Conservation (phyloP, 2,797 vertebrate species). For the Tinamus major region DNA sequence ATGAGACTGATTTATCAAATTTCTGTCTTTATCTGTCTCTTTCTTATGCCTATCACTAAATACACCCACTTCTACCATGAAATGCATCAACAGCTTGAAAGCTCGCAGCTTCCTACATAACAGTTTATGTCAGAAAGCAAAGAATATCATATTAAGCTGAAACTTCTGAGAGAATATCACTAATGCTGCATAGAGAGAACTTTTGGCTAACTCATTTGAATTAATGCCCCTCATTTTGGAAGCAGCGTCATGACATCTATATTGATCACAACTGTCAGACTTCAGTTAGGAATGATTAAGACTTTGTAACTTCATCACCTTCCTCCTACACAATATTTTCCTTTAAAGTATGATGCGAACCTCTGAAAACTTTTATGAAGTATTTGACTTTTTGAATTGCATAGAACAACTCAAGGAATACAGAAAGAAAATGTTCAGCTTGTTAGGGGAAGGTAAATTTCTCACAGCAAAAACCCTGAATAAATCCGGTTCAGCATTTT, state of each 20-base stretch:
- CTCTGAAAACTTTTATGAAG: neutral
- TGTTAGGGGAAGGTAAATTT: neutral
- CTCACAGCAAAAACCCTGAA: neutral
- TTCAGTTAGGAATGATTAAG: neutral
- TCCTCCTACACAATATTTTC: neutral
- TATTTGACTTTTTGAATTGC: neutral
- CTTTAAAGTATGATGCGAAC: neutral
- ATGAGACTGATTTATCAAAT: neutral
- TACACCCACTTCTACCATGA: constrained; percentile 5
- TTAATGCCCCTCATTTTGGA: neutral
- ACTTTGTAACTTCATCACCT: neutral
- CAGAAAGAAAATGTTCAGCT: neutral
- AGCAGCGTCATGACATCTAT: neutral
- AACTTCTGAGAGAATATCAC: neutral
- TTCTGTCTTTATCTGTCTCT: constrained; percentile 19
- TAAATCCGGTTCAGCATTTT: neutral
- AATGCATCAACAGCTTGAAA: constrained; percentile 23
- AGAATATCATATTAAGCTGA: neutral
- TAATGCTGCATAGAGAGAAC: neutral
- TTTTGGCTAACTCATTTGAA: neutral
- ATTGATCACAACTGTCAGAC: constrained; percentile 19
- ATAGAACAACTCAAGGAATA: neutral
- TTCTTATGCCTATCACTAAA: neutral
- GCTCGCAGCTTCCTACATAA: neutral
- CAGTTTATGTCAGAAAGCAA: constrained; percentile 28